phyloP scores from a whole-genome alignment of 2,113 vertebrate species.

The Diadophis punctatus region DNA sequence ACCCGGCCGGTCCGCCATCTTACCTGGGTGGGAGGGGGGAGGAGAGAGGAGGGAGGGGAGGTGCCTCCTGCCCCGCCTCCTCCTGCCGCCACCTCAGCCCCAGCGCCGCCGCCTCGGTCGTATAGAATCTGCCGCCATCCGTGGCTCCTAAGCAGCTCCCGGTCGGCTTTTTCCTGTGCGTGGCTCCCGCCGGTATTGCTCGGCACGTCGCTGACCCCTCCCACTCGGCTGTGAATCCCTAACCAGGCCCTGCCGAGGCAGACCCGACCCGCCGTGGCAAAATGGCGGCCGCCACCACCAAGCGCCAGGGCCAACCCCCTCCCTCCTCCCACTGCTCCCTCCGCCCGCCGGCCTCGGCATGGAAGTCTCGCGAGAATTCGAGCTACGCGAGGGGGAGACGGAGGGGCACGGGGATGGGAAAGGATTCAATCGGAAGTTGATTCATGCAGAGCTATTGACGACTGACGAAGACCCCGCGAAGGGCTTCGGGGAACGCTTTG shows the following conservation, averaged over 20 bases:
- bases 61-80: constrained; percentile 40
- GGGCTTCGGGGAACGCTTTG: background rate
- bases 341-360: background rate
- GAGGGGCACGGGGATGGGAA: background rate
- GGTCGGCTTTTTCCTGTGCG: background rate
- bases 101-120: constrained; percentile 30
- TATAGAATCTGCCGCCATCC: constrained; percentile 30
- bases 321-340: background rate
- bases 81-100: constrained; percentile 37
- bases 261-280: constrained; percentile 34
- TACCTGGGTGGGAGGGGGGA: constrained; percentile 33
- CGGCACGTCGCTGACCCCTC: background rate
- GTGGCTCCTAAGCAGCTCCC: background rate
- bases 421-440: too few relatives aligned
- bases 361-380: constrained; percentile 3
- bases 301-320: constrained; percentile 13
- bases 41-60: constrained; percentile 28
- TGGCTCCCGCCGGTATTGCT: background rate
- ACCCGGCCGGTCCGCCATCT: constrained; percentile 34
- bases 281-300: constrained; percentile 33
- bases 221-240: constrained; percentile 8
- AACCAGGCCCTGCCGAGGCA: constrained; percentile 12
- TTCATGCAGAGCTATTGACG: background rate
- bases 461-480: background rate
- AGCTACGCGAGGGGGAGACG: background rate